Evolutionary conservation across 2,113 vertebrate genomes (phyloP).

Genomic region (Engraulis encrasicolus): DNA sequence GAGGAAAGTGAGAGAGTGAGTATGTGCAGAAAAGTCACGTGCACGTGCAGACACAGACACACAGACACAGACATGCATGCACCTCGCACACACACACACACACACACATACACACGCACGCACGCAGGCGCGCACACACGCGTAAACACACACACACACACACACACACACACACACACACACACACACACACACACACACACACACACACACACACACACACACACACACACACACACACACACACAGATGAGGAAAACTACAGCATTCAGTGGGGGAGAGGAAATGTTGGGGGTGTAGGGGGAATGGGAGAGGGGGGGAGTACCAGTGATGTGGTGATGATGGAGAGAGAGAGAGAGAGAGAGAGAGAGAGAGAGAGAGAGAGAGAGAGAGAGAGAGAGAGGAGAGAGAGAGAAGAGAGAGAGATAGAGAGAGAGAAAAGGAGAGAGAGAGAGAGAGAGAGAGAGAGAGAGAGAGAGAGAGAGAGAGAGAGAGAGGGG

Average conservation of each 20-base stretch:
- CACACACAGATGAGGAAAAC: too few relatives aligned
- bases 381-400: slow-evolving; percentile 24
- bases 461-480: too few relatives aligned
- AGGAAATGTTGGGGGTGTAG: neutral
- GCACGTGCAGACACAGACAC: too few relatives aligned
- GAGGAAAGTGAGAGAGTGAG: neutral
- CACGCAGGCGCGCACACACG: neutral
- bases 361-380: slow-evolving; percentile 5
- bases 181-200: neutral
- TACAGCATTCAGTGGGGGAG: slow-evolving; percentile 12
- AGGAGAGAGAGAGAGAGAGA: slow-evolving; percentile 29
- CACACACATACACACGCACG: too few relatives aligned
- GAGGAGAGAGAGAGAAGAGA: neutral
- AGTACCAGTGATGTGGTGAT: neutral
- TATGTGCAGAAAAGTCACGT: neutral
- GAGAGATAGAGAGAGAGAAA: slow-evolving; percentile 1
- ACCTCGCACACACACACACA: too few relatives aligned
- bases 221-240: neutral
- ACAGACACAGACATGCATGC: too few relatives aligned
- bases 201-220: too few relatives aligned
- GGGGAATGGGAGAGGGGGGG: neutral
- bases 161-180: neutral
- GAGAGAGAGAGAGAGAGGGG: too few relatives aligned
- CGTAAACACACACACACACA: neutral
- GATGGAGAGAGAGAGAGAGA: neutral